Evolutionary conservation across 2,113 vertebrate genomes (phyloP).

Genomic region (Fukomys damarensis): DNA sequence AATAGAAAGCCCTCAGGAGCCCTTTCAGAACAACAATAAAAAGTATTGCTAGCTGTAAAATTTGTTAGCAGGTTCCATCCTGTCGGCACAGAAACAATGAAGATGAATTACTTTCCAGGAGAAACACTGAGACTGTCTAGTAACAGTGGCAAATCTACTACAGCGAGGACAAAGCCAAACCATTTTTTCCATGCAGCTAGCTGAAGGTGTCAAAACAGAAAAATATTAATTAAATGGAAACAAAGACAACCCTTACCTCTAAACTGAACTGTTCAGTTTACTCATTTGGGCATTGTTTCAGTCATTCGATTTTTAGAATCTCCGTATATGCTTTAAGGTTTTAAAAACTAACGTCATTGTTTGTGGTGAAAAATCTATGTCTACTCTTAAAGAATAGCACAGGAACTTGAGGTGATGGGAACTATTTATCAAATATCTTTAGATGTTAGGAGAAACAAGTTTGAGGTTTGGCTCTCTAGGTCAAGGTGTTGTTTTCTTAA

Average conservation of each 20-base stretch:
- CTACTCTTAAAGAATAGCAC: neutral
- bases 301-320: neutral
- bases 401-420: neutral
- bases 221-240: conserved; percentile 51
- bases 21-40: conserved; percentile 84
- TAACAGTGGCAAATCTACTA: conserved; percentile 60
- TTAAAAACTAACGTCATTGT: neutral
- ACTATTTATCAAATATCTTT: neutral
- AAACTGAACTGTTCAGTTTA: neutral
- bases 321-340: neutral
- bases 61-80: conserved; percentile 81
- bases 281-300: neutral
- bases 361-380: neutral
- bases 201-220: conserved; percentile 55
- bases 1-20: conserved; percentile 78
- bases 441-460: conserved; percentile 33
- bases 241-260: neutral
- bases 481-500: conserved; percentile 61
- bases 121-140: conserved; percentile 74
- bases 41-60: conserved; percentile 84
- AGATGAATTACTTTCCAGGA: conserved; percentile 81
- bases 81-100: conserved; percentile 80
- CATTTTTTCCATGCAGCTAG: conserved; percentile 62
- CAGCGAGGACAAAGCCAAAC: conserved; percentile 61
- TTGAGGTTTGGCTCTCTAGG: neutral